phyloP scores from a whole-genome alignment of 2,888 invertebrate species.

The Nemurella pictetii region DNA sequence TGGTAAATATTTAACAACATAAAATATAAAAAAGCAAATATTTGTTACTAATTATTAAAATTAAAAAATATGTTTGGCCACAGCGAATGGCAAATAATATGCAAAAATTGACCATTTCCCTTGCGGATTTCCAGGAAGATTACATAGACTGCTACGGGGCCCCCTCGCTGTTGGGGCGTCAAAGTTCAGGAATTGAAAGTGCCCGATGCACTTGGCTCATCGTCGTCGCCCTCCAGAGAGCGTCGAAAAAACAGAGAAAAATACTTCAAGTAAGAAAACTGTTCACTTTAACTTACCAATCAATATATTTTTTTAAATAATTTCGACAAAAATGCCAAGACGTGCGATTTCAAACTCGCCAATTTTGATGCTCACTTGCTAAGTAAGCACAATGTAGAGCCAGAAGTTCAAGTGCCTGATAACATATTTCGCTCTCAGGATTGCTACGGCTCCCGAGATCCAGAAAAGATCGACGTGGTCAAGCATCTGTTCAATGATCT shows the following conservation, averaged over 20 bases:
- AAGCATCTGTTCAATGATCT: constrained; percentile 78
- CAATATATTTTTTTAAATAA: too few species aligned
- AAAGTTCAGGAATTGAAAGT: constrained; percentile 39
- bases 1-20: too few species aligned
- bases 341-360: too few species aligned
- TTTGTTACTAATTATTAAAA: too few species aligned
- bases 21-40: too few species aligned
- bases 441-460: constrained; percentile 74
- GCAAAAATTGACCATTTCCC: background rate
- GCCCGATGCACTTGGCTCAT: constrained; percentile 42
- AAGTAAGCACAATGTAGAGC: too few species aligned
- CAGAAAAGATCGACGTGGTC: constrained; percentile 67
- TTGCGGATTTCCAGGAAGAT: constrained; percentile 35
- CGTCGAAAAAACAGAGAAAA: constrained; percentile 37
- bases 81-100: too few species aligned
- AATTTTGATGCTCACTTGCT: too few species aligned
- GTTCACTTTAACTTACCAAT: too few species aligned
- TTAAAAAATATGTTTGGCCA: too few species aligned
- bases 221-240: constrained; percentile 42
- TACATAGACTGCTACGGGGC: constrained; percentile 40
- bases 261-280: constrained; percentile 37
- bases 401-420: too few species aligned
- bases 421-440: constrained; percentile 55
- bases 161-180: constrained; percentile 32
- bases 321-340: too few species aligned